Percentiles rank a stretch among this genome's conserved stretches.
These are phyloP conservation scores for Chelonus formosanus DNA, from an alignment of 2,888 invertebrate species.

Conservation along the genomic window DNA sequence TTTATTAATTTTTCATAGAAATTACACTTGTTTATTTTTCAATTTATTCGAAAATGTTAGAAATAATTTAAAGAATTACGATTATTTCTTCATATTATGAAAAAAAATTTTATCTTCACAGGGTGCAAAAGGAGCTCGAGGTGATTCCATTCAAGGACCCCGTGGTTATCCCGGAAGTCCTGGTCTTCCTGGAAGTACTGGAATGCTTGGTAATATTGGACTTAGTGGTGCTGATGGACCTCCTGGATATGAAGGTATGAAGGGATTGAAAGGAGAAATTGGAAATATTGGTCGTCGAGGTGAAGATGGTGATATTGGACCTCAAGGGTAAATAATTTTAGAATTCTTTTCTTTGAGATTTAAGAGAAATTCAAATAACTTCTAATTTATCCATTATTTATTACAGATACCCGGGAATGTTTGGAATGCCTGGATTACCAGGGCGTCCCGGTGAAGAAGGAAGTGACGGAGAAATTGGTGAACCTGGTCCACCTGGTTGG, in stretches of 20 bases:
- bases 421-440: conserved; percentile 65
- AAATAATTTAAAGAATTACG: too few relatives aligned
- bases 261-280: conserved; percentile 61
- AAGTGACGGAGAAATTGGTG: conserved; percentile 69
- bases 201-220: conserved; percentile 57
- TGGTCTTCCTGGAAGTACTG: conserved; percentile 69
- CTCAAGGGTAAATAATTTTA: conserved; percentile 49
- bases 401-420: conserved; percentile 54
- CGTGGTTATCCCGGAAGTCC: conserved; percentile 68
- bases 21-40: neutral
- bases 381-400: too few relatives aligned
- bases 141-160: conserved; percentile 67
- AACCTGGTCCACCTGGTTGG: conserved; percentile 71
- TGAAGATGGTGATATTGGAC: conserved; percentile 62
- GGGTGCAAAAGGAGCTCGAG: conserved; percentile 65
- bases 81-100: too few relatives aligned
- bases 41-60: too few relatives aligned
- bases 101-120: conserved; percentile 30
- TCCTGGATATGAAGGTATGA: conserved; percentile 56
- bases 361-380: too few relatives aligned
- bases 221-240: conserved; percentile 54
- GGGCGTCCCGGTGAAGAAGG: conserved; percentile 69
- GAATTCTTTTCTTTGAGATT: too few relatives aligned
- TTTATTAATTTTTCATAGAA: neutral
- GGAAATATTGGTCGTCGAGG: conserved; percentile 63